Evolutionary conservation across 2,113 vertebrate species (phyloP).

Genomic region (Pelmatolapia mariae): DNA sequence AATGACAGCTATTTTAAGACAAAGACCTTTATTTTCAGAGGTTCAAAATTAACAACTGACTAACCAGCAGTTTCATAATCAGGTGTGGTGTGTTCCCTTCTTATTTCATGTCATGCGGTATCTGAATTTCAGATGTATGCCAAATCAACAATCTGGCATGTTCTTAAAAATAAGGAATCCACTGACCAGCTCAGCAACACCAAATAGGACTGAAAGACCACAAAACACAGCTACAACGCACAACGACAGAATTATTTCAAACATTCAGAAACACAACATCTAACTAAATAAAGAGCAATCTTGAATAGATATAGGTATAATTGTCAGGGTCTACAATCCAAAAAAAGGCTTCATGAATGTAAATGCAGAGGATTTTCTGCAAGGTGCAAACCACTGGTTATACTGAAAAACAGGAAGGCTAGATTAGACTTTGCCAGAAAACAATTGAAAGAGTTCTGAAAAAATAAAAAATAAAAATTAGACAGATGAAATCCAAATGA

Average conservation of each 20-base stretch:
- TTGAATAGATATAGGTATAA: neutral
- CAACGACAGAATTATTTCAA: neutral
- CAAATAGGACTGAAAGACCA: neutral
- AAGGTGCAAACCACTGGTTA: neutral
- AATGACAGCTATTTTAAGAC: neutral
- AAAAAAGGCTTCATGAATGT: neutral
- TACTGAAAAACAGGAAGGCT: neutral
- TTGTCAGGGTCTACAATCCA: neutral
- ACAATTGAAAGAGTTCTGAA: neutral
- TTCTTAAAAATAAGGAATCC: neutral
- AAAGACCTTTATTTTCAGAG: neutral
- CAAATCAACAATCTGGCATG: neutral
- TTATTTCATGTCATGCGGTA: neutral
- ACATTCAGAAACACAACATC: neutral
- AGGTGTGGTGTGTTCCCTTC: neutral
- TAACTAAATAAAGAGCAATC: neutral
- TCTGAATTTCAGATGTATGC: neutral
- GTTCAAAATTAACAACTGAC: neutral
- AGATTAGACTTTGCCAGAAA: neutral
- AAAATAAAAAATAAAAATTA: neutral
- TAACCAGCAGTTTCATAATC: neutral
- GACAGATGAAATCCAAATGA: neutral
- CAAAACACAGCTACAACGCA: neutral
- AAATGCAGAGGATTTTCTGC: neutral
- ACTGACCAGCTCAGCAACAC: neutral